phyloP scores from a whole-genome alignment of 2,113 vertebrate species.

The Albula goreensis region DNA sequence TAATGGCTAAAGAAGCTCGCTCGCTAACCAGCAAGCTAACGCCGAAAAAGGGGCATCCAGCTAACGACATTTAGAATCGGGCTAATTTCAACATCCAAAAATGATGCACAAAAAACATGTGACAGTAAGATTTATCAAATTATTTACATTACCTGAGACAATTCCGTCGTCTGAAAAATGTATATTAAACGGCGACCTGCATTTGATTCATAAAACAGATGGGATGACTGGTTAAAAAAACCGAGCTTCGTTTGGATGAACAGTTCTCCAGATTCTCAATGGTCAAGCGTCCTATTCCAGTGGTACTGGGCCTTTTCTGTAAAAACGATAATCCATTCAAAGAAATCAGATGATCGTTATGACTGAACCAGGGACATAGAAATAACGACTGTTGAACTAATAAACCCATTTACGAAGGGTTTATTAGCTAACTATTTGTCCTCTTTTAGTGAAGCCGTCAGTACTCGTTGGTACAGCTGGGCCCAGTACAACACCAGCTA shows the following conservation, averaged over 20 bases:
- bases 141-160: neutral
- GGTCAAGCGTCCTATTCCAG: slow-evolving; percentile 36
- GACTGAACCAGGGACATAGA: slow-evolving; percentile 16
- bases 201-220: slow-evolving; percentile 26
- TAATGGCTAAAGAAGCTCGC: neutral
- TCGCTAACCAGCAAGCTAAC: neutral
- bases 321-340: slow-evolving; percentile 63
- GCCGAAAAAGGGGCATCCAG: neutral
- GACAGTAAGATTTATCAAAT: neutral
- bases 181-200: slow-evolving; percentile 1
- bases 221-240: slow-evolving; percentile 35
- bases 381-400: slow-evolving; percentile 17
- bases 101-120: neutral
- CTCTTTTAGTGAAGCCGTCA: neutral
- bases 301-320: neutral
- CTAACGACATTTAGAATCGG: no score
- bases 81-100: neutral
- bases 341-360: neutral
- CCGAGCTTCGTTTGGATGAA: slow-evolving; percentile 19
- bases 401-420: slow-evolving; percentile 58
- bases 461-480: neutral
- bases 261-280: slow-evolving; percentile 31
- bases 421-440: slow-evolving; percentile 13
- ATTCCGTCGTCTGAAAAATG: neutral
- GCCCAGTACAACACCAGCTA: neutral